Evolutionary conservation across 2,797 vertebrate species (phyloP), one percentile per base, ranked within the genome.

Genomic region (Cryptoprocta ferox): DNA sequence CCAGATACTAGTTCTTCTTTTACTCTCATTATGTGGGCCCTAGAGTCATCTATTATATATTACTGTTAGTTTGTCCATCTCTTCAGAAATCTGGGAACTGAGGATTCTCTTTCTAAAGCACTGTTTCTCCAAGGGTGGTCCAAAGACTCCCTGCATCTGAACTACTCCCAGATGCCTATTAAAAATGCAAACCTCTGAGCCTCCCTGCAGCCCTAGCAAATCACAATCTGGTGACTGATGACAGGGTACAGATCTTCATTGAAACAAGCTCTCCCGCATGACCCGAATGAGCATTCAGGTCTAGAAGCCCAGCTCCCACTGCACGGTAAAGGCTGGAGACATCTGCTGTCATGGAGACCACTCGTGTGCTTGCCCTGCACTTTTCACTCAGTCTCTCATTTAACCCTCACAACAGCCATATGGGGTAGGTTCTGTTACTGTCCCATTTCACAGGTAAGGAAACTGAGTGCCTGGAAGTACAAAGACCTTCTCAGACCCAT

Each of bases 131-230:
- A 56, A 73, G 78, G 35, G 92, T 94, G 96, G 89, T 88, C 82
- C 28, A 66, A 16, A 95, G 70, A 91, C 35, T 30, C 65, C 28
- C 63, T 59, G 63, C 21, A 10, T 73, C 50, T 78, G 71, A 73
- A 89, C 89, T 71, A 92, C n/a, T 92, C 93, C 94, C 95, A 93
- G 75, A 80, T 95, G 84, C 45, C 81, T 45, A 12, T 71, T 94
- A 53, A 70, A 95, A 92, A 83, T 92, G 42, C 81, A 78, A 15
- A 73, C 89, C 81, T 92, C 88, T 66, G 61, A 56, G 78, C 39
- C 66, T 94, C 39, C 32, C 32, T 32, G 18, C 30, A 71, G 16
- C 35, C 71, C 37, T 32, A 12, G 39, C 79, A 35, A 82, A 32
- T 63, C 39, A 65, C 56, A 81, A 75, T 59, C 65, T 79, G 65